Base-by-base conservation (phyloP, 2,888 invertebrate genomes). In the Oegoconia quadripuncta region DNA sequence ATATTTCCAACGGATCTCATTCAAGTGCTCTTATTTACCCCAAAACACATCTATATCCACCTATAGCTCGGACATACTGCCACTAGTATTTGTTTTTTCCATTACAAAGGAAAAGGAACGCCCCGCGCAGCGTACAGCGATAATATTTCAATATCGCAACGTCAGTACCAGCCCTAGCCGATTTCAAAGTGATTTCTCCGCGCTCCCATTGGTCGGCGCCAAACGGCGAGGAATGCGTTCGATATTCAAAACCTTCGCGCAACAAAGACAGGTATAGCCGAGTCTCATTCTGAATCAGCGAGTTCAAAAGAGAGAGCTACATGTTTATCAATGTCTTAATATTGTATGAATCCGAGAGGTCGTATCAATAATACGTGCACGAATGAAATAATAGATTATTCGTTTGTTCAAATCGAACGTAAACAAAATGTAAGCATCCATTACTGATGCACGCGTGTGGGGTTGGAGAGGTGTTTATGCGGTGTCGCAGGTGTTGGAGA, bases 311-410 rank as follows among this genome's bases (percentile, higher is more conserved):
- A 64, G 83, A 86, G 29, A 39, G 45, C 25, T 44, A 45, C 56
- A 64, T 34, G 53, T 68, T 58, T 65, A 60, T 74, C 52, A 46
- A 56, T 48, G 41, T 50, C 60, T 83, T 64, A 83, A 86, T 84
- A 75, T 79, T 86, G 81, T 64, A 84, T 82, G 78, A 74, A 65
- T 64, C 66, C 64, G 76, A 76, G 73, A 75, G 74, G 68, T 64
- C 72, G 74, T 86, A 86, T 86, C 84, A 86, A 86, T 86, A 87
- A 86, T 86, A 82, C 78, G 84, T 66, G 87, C 73, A 80, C 83
- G 87, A 87, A 86, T 86, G 87, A 86, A 87, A 87, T 86, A 87
- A 87, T 87, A 84, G 87, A 86, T 86, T 82, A 86, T 86, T 82
- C 84, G 83, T 84, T 84, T 86, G 87, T 86, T 86, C 81, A 69